These are phyloP conservation scores for Rhizoglyphus robini DNA, from an alignment of 1,140 invertebrate species.

Conservation along the genomic window DNA sequence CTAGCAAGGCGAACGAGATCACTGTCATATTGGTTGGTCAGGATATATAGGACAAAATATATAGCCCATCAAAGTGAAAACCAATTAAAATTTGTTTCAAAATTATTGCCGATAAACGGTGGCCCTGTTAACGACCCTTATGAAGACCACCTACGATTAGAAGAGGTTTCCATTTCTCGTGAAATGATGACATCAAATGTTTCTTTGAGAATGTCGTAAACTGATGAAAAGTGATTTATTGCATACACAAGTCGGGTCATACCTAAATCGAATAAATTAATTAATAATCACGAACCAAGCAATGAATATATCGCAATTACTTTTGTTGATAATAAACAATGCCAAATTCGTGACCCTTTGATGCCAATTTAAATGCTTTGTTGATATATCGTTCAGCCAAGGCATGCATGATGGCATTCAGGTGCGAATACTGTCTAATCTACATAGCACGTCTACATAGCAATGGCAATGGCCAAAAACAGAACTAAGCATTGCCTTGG, in stretches of 20 bases:
- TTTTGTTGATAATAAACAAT: constrained; percentile 82
- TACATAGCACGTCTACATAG: constrained; percentile 89
- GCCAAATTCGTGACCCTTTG: constrained; percentile 84
- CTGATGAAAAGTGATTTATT: constrained; percentile 55
- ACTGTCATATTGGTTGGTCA: constrained; percentile 65
- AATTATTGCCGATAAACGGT: no score
- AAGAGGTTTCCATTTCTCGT: constrained; percentile 73
- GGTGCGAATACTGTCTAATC: constrained; percentile 86
- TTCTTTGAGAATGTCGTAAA: constrained; percentile 49
- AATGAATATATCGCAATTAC: constrained; percentile 36
- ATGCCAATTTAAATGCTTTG: constrained; percentile 63
- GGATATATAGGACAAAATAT: no score
- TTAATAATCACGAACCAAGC: background rate
- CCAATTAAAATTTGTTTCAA: no score
- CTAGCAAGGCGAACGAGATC: constrained; percentile 39
- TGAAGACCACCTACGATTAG: constrained; percentile 80
- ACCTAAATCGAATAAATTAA: constrained; percentile 40
- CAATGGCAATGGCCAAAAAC: constrained; percentile 72
- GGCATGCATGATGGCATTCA: constrained; percentile 78
- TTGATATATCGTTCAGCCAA: constrained; percentile 84
- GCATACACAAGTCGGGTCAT: no score
- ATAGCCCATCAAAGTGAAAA: no score
- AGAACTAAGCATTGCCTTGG: constrained; percentile 63
- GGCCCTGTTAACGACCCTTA: no score
- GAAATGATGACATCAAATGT: constrained; percentile 34